Evolutionary conservation across 2,113 vertebrate species (phyloP).

Genomic region (Indicator maculatus): DNA sequence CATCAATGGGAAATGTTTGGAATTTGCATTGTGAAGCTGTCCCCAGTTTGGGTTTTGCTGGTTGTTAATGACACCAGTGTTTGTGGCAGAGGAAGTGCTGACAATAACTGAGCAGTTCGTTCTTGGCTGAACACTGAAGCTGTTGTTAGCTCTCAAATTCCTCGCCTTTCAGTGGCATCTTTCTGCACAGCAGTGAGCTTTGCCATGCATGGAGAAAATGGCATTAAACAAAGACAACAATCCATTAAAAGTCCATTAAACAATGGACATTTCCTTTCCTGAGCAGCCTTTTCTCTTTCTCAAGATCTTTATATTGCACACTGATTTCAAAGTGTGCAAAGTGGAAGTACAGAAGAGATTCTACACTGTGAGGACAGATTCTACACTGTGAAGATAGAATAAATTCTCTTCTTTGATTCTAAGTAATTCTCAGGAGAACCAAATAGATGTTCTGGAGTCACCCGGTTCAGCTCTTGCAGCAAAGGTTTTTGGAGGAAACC

Average conservation of each 20-base stretch:
- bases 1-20: conserved; percentile 55
- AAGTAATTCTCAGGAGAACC: background rate
- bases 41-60: conserved; percentile 34
- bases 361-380: too few species aligned
- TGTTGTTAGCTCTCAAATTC: background rate
- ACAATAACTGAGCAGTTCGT: background rate
- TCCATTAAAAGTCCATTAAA: too few species aligned
- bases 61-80: conserved; percentile 59
- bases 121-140: conserved; percentile 32
- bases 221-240: background rate
- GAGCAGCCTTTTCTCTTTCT: background rate
- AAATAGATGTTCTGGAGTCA: background rate
- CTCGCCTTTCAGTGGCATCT: background rate
- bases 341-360: background rate
- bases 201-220: background rate
- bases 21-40: conserved; percentile 37
- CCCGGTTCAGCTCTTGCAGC: background rate
- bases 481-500: background rate
- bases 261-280: background rate
- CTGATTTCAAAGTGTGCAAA: background rate
- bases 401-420: too few species aligned
- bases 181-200: background rate
- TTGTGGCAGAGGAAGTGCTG: background rate
- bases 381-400: too few species aligned
- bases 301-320: rapidly evolving